Evolutionary conservation across 2,888 invertebrate genomes (phyloP).

Genomic region (Ashinkailepas kermadecensis): DNA sequence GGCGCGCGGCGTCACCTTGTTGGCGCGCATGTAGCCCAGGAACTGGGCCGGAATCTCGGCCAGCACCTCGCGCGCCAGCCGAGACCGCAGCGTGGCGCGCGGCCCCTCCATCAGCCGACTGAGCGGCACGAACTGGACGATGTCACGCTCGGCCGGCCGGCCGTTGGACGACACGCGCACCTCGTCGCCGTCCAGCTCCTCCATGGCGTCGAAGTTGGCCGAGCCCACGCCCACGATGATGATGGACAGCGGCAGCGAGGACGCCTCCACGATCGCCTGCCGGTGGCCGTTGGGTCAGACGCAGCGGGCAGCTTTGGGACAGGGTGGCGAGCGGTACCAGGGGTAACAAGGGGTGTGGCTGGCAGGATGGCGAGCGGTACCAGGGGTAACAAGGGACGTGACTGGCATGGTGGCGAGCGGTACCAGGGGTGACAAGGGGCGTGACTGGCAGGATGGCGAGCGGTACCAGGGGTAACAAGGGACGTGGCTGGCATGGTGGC

Average conservation of each 20-base stretch:
- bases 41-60: conserved; percentile 52
- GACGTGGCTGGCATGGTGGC: too few relatives aligned
- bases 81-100: conserved; percentile 38
- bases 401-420: too few relatives aligned
- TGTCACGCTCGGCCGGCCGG: conserved; percentile 49
- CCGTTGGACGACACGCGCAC: conserved; percentile 42
- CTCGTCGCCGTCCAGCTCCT: conserved; percentile 52
- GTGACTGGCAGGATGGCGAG: too few relatives aligned
- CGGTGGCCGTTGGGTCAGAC: too few relatives aligned
- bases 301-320: too few relatives aligned
- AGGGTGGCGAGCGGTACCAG: too few relatives aligned
- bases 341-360: too few relatives aligned
- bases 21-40: conserved; percentile 45
- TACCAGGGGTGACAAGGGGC: too few relatives aligned
- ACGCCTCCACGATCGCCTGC: conserved; percentile 35
- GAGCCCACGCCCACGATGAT: conserved; percentile 35
- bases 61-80: conserved; percentile 52
- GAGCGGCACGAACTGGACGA: conserved; percentile 54
- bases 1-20: conserved; percentile 45
- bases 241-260: conserved; percentile 33
- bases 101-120: conserved; percentile 39
- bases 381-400: too few relatives aligned
- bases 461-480: too few relatives aligned
- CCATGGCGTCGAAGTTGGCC: conserved; percentile 53
- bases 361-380: too few relatives aligned